Evolutionary conservation across 1,140 invertebrate species (phyloP).

Genomic region (Choristoneura fumiferana): DNA sequence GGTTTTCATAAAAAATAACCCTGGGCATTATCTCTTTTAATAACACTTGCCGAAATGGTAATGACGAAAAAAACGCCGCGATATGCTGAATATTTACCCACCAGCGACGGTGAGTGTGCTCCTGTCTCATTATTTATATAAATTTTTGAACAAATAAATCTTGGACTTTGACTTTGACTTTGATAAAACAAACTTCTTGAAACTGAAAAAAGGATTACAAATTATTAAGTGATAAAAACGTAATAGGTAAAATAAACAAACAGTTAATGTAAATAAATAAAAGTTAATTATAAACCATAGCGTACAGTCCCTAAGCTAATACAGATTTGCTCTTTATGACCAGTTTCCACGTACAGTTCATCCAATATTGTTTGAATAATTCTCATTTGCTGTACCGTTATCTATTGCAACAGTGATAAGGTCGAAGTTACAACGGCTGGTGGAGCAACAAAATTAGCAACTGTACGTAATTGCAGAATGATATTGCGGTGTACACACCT

Average conservation of each 20-base stretch:
- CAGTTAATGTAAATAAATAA: constrained; percentile 5
- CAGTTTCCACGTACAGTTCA: not conserved
- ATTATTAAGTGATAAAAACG: constrained; percentile 11
- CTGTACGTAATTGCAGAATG: constrained; percentile 17
- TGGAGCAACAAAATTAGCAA: not conserved
- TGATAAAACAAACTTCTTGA: no score
- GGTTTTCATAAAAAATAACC: no score
- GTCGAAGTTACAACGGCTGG: not conserved
- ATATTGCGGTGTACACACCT: constrained; percentile 17
- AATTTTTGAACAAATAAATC: no score
- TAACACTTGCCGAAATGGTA: no score
- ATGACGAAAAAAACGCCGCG: no score
- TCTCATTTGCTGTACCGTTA: not conserved
- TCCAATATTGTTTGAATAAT: constrained; percentile 17
- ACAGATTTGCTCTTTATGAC: constrained; percentile 18
- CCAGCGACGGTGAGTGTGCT: no score
- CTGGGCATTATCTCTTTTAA: no score
- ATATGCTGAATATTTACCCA: no score
- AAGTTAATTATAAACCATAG: constrained; percentile 15
- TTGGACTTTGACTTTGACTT: no score
- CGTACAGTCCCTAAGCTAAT: constrained; percentile 13
- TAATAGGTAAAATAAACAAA: constrained; percentile 11
- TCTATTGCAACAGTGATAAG: not conserved
- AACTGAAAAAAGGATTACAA: no score
- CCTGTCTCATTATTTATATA: no score